Percentiles rank a stretch among this genome's conserved stretches.
These are phyloP conservation scores for Oophaga sylvatica DNA, from an alignment of 2,797 vertebrate species.

Conservation along the genomic window DNA sequence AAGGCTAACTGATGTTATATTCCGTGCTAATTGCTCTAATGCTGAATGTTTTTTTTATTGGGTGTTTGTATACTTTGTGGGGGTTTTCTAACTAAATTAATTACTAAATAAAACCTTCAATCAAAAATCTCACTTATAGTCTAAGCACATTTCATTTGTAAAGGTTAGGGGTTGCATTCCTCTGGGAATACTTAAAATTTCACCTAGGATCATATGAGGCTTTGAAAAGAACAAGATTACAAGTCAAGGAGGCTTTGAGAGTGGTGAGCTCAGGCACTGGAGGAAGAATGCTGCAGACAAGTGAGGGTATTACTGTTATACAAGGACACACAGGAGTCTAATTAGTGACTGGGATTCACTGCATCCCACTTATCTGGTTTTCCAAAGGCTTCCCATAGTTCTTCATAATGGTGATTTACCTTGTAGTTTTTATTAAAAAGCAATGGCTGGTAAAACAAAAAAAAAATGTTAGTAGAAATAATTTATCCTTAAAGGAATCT, in stretches of 20 bases:
- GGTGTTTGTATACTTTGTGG: no score
- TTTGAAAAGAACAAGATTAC: slow-evolving; percentile 35
- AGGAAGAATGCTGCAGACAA: slow-evolving; percentile 4
- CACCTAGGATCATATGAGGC: slow-evolving; percentile 40
- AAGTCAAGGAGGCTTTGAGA: slow-evolving; percentile 40
- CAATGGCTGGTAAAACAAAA: background rate
- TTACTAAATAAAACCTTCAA: background rate
- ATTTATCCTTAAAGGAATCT: no score
- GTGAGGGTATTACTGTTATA: slow-evolving; percentile 17
- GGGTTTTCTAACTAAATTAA: background rate
- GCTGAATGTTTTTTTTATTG: background rate
- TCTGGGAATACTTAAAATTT: slow-evolving; percentile 40
- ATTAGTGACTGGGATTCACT: slow-evolving; percentile 19
- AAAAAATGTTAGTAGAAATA: no score
- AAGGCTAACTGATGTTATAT: no score
- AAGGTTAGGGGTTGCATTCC: slow-evolving; percentile 50
- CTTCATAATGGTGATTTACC: background rate
- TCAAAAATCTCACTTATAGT: background rate
- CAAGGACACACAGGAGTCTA: background rate
- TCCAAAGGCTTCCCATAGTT: background rate
- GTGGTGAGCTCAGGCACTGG: background rate
- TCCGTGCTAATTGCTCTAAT: no score
- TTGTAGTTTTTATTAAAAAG: background rate
- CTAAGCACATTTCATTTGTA: slow-evolving; percentile 9
- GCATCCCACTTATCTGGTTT: background rate